A percentile compares a stretch with the other conserved stretches of the same genome.
Evolutionary conservation across 92 coral and sea anemone species (phyloP).

Genomic region (Actinostola sp.): DNA sequence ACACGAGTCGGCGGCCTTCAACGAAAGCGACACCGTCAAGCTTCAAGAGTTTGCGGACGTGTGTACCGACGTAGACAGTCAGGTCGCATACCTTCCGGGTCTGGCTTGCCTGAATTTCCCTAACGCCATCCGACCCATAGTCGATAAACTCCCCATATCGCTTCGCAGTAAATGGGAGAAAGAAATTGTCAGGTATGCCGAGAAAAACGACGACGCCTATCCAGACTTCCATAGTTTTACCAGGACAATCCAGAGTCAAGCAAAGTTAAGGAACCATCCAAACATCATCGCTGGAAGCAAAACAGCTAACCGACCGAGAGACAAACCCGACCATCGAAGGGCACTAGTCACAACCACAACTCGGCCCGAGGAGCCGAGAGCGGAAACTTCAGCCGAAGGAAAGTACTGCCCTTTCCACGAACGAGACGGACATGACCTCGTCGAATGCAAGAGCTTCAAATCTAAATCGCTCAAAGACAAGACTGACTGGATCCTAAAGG

Average conservation of each 20-base stretch:
- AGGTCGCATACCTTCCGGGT: too few species aligned
- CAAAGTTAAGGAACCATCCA: neutral
- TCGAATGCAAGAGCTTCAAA: conserved; percentile 41
- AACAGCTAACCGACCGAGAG: too few species aligned
- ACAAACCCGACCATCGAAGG: neutral
- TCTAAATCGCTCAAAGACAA: conserved; percentile 14
- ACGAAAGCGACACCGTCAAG: too few species aligned
- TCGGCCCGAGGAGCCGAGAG: neutral
- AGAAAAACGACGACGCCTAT: conserved; percentile 29
- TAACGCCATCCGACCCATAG: too few species aligned
- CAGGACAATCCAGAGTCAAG: conserved; percentile 3
- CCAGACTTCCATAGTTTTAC: conserved; percentile 36
- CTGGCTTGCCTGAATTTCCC: too few species aligned
- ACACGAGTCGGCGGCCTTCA: too few species aligned
- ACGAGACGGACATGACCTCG: conserved; percentile 24
- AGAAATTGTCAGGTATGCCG: conserved; percentile 34
- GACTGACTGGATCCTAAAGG: conserved; percentile 40
- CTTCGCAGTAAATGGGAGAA: too few species aligned
- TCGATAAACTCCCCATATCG: too few species aligned
- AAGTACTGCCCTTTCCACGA: conserved; percentile 22
- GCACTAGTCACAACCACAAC: neutral
- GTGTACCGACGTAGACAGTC: too few species aligned
- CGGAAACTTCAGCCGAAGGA: neutral
- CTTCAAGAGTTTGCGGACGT: too few species aligned
- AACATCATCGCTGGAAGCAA: neutral